Evolutionary conservation across 2,113 vertebrate genomes (phyloP), one percentile per base, ranked within the genome.

Genomic region (Phalacrocorax carbo): DNA sequence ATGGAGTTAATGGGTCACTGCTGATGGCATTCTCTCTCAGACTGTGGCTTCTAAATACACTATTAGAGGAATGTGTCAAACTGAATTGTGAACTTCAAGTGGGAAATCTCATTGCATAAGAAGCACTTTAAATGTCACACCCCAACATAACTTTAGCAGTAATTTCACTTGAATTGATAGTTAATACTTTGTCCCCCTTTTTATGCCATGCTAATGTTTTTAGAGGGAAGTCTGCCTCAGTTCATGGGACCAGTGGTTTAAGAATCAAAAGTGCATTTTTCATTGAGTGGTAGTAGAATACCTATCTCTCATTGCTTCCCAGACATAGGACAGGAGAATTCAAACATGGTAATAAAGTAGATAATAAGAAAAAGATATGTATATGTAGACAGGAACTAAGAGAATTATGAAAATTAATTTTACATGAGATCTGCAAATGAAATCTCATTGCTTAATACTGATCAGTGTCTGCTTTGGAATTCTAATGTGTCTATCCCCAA

Each of bases 371-470:
- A 96, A 96, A 97, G 95, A 96, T 82, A 92, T 79, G 66, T 95
- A 89, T 77, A 94, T 92, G 77, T 73, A 96, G 97, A 91, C 95
- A 97, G 97, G 93, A 98, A 97, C 97, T 96, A 80, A 97, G 94
- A 97, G 91, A 98, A 97, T 97, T 98, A 98, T 93, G 94, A 94
- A 98, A 97, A 98, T 98, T 97, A 98, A 98, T 97, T 97, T 98
- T 97, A 96, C 96, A 97, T 98, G 96, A 97, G 96, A 96, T 92
- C 96, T 97, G 94, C 87, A 97, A 97, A 97, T 96, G 91, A 97
- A 97, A 95, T 93, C 91, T 96, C 84, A 84, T 95, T 62, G 40
- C 96, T 86, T 97, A 97, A 97, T 97, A 97, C 94, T 93, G 94
- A 98, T 96, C 91, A 90, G 71, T 84, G 82, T 96, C 89, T 96